These are phyloP conservation scores for Acleris literana DNA, from an alignment of 2,888 invertebrate species.

Conservation along the genomic window DNA sequence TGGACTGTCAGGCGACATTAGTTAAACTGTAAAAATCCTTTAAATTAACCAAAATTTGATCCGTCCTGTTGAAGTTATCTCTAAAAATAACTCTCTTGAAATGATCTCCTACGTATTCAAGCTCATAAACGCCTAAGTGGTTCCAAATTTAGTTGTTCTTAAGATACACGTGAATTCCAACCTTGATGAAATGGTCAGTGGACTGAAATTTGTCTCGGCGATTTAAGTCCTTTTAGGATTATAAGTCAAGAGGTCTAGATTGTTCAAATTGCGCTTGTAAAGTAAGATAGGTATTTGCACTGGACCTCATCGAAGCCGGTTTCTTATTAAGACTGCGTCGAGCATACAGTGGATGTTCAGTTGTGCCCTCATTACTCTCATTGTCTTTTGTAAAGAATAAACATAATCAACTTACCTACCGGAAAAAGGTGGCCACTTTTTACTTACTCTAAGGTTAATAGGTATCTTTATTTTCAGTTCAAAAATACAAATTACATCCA, in stretches of 20 bases:
- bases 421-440: too few relatives aligned
- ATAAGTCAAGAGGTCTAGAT: conserved; percentile 3
- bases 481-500: too few relatives aligned
- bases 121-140: conserved; percentile 5
- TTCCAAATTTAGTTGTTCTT: conserved; percentile 27
- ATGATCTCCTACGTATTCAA: conserved; percentile 5
- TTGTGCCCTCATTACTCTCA: too few relatives aligned
- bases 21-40: not conserved
- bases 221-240: not conserved
- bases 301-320: not conserved
- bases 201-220: conserved; percentile 1
- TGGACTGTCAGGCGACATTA: not conserved
- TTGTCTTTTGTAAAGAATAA: too few relatives aligned
- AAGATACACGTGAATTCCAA: conserved; percentile 15
- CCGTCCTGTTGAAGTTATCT: conserved; percentile 2
- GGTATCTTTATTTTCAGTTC: too few relatives aligned
- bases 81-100: conserved; percentile 9
- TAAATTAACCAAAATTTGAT: not conserved
- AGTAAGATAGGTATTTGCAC: not conserved
- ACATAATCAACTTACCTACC: too few relatives aligned
- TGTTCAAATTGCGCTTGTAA: conserved; percentile 8
- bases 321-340: not conserved
- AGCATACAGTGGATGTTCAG: too few relatives aligned
- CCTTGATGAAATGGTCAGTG: conserved; percentile 8
- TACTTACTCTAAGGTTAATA: too few relatives aligned